Conservation (phyloP, 2,113 vertebrate species). For the Electrona antarctica region DNA sequence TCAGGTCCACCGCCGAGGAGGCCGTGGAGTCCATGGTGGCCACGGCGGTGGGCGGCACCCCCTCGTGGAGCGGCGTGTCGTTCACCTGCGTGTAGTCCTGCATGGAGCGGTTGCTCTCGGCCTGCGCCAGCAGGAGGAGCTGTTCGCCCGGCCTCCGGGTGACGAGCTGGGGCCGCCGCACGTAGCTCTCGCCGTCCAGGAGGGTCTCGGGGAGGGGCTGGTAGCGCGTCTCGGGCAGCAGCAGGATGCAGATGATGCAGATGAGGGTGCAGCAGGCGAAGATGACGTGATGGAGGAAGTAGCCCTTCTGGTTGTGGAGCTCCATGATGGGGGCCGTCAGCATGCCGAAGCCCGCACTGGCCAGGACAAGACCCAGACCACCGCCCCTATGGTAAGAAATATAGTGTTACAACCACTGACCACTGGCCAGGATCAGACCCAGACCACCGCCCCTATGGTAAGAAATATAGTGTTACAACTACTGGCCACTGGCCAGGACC, state of each 20-base stretch:
- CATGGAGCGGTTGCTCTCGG: slow-evolving; percentile 80
- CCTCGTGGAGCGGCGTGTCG: slow-evolving; percentile 76
- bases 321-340: slow-evolving; percentile 97
- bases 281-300: slow-evolving; percentile 98
- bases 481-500: slow-evolving; percentile 82
- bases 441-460: slow-evolving; percentile 87
- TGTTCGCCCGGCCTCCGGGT: slow-evolving; percentile 88
- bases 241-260: slow-evolving; percentile 98
- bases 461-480: slow-evolving; percentile 19
- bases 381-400: slow-evolving; percentile 82
- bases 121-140: slow-evolving; percentile 83
- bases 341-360: slow-evolving; percentile 95
- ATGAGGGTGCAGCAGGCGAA: slow-evolving; percentile 98
- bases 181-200: slow-evolving; percentile 88
- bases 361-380: slow-evolving; percentile 91
- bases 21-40: slow-evolving; percentile 77
- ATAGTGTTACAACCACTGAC: slow-evolving; percentile 8
- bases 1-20: slow-evolving; percentile 70
- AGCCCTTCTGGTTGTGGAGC: slow-evolving; percentile 98
- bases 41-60: slow-evolving; percentile 43
- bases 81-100: slow-evolving; percentile 86
- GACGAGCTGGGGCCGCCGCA: slow-evolving; percentile 86
- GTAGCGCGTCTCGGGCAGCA: slow-evolving; percentile 91
- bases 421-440: slow-evolving; percentile 88
- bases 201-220: slow-evolving; percentile 92